A percentile compares a stretch with the other conserved stretches of the same genome.
phyloP scores from a whole-genome alignment of 2,113 vertebrate species.

The Megaceryle maxima region DNA sequence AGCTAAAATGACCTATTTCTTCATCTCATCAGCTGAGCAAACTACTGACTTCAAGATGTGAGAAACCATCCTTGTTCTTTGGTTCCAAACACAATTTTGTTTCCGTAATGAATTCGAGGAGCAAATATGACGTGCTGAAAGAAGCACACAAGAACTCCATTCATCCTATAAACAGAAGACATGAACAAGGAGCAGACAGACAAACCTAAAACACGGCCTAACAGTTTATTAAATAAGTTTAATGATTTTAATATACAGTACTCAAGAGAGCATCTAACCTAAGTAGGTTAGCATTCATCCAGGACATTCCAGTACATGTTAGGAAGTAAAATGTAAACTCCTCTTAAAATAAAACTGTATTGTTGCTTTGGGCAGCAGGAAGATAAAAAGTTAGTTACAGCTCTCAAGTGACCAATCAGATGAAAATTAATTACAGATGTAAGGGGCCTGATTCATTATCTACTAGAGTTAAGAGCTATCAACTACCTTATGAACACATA shows the following conservation, averaged over 20 bases:
- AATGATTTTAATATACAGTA: background rate
- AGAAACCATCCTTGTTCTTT: background rate
- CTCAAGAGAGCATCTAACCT: background rate
- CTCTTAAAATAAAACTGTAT: background rate
- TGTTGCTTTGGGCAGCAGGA: background rate
- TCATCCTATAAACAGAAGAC: background rate
- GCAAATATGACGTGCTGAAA: background rate
- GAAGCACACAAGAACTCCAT: background rate
- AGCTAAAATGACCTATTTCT: conserved; percentile 45
- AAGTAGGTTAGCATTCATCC: background rate
- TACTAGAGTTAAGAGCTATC: background rate
- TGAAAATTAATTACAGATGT: background rate
- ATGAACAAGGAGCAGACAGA: background rate
- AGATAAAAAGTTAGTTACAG: background rate
- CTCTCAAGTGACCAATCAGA: background rate
- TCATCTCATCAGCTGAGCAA: conserved; percentile 51
- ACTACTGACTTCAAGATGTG: conserved; percentile 18
- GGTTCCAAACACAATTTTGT: background rate
- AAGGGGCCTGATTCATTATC: background rate
- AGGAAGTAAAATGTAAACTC: background rate
- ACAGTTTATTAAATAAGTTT: background rate
- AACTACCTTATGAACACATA: background rate
- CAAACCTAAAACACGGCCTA: background rate
- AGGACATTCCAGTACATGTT: background rate
- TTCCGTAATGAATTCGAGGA: background rate